Conservation (phyloP, 2,113 vertebrate species). For the Rousettus leschenaultii region DNA sequence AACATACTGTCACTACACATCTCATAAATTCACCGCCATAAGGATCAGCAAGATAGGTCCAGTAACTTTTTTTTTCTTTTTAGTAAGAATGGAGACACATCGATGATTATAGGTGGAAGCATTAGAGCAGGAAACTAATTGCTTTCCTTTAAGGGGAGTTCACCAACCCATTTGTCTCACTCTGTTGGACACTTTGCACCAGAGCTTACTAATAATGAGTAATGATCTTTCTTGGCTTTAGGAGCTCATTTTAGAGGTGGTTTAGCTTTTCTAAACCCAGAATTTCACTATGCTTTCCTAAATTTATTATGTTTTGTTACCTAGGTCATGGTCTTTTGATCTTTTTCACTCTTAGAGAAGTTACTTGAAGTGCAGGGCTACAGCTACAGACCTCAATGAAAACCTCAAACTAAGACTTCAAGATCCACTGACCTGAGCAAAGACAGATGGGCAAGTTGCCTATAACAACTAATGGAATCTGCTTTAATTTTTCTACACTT, state of each 20-base stretch:
- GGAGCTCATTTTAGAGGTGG: not conserved
- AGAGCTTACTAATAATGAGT: not conserved
- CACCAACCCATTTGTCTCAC: not conserved
- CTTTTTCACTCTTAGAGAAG: not conserved
- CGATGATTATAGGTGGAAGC: not conserved
- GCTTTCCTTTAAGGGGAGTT: not conserved
- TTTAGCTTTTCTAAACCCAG: not conserved
- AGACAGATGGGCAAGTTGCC: not conserved
- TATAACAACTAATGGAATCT: not conserved
- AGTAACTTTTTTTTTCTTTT: not conserved
- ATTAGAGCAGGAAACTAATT: not conserved
- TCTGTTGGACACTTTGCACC: not conserved
- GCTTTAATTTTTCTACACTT: not conserved
- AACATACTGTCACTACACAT: accelerated
- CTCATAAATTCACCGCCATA: not conserved
- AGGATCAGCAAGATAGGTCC: not conserved
- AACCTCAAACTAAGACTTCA: not conserved
- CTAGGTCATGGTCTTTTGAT: not conserved
- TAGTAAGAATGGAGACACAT: not conserved
- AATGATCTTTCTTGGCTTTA: not conserved
- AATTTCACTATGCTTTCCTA: not conserved
- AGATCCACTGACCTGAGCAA: not conserved
- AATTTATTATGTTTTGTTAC: not conserved
- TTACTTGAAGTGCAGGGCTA: not conserved
- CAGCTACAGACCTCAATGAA: not conserved